These are phyloP conservation scores for Latrodectus elegans DNA, from an alignment of 2,888 invertebrate species.

Conservation along the genomic window DNA sequence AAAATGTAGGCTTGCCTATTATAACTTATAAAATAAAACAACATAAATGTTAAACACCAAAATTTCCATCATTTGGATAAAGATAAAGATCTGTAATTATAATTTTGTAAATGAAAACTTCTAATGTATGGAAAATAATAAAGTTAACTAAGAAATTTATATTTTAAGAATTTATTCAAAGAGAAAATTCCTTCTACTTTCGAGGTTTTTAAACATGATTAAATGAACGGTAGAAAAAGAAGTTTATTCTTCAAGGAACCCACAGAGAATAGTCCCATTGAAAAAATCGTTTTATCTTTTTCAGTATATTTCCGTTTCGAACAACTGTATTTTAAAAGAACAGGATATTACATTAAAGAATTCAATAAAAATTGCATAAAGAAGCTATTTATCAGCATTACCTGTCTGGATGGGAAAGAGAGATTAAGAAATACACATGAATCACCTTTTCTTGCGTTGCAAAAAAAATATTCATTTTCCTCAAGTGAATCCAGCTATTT, in stretches of 20 bases:
- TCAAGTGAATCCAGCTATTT: slow-evolving; percentile 1
- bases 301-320: slow-evolving; percentile 3
- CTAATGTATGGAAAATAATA: too few species aligned
- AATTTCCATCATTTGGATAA: too few species aligned
- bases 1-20: too few species aligned
- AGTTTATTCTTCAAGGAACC: not conserved
- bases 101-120: too few species aligned
- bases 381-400: slow-evolving; percentile 26
- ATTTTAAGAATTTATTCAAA: too few species aligned
- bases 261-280: not conserved
- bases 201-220: not conserved
- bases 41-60: too few species aligned
- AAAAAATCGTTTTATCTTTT: not conserved
- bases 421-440: slow-evolving; percentile 6
- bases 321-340: not conserved
- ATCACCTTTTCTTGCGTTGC: not conserved
- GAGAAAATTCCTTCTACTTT: not conserved
- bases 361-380: slow-evolving; percentile 6
- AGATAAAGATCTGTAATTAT: too few species aligned
- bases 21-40: too few species aligned
- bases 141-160: too few species aligned
- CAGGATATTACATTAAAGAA: slow-evolving; percentile 16
- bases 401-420: not conserved
- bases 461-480: not conserved
- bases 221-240: not conserved